These are phyloP conservation scores for Drosophila mayri DNA, from an alignment of 1,140 invertebrate species.

Conservation along the genomic window DNA sequence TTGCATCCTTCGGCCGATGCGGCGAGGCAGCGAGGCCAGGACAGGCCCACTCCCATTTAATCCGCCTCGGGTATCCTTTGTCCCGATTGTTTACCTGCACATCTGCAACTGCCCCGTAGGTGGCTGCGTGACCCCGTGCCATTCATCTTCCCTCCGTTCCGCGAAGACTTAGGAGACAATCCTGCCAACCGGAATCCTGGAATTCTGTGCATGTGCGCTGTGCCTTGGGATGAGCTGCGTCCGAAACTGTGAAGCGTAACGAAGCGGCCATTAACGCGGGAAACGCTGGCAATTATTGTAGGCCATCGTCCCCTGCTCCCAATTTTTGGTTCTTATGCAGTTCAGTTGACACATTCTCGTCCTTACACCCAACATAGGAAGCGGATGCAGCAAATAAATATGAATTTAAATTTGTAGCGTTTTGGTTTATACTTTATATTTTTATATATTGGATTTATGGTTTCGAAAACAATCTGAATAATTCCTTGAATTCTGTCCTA, in stretches of 20 bases:
- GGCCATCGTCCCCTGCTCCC: slow-evolving; percentile 41
- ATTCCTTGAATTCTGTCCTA: background rate
- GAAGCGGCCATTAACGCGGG: slow-evolving; percentile 53
- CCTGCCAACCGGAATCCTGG: slow-evolving; percentile 54
- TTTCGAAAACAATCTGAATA: background rate
- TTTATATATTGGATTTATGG: too few relatives aligned
- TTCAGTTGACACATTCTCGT: background rate
- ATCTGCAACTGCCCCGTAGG: slow-evolving; percentile 62
- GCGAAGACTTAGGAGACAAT: slow-evolving; percentile 58
- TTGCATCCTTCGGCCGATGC: slow-evolving; percentile 42
- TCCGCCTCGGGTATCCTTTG: slow-evolving; percentile 59
- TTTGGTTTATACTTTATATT: background rate
- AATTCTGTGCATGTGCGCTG: slow-evolving; percentile 44
- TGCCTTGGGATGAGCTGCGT: slow-evolving; percentile 3
- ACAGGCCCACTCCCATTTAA: slow-evolving; percentile 73
- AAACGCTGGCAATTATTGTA: slow-evolving; percentile 51
- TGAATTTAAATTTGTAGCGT: background rate
- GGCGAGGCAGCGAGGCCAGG: slow-evolving; percentile 47
- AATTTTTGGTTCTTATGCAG: background rate
- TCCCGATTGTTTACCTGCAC: slow-evolving; percentile 63
- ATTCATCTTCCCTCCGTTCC: slow-evolving; percentile 58
- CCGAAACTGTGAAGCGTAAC: slow-evolving; percentile 57
- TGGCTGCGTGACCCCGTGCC: slow-evolving; percentile 60
- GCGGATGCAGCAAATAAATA: background rate
- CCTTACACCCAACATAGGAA: background rate